phyloP scores from a whole-genome alignment of 2,888 invertebrate species.

The Ennomos fuscantarius region DNA sequence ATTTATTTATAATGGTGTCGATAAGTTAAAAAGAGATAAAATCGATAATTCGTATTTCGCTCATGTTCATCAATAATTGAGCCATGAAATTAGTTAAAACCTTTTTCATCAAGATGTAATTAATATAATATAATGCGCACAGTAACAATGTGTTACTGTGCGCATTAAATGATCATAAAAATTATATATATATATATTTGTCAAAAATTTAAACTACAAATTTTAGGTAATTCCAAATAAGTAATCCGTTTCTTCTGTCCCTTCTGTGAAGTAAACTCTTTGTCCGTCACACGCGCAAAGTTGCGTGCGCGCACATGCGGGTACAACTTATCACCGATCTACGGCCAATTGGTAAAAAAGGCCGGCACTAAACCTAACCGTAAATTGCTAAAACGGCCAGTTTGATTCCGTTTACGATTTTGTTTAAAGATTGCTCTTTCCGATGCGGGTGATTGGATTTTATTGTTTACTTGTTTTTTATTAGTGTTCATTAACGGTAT shows the following conservation, averaged over 20 bases:
- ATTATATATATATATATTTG: too few relatives aligned
- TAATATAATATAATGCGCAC: too few relatives aligned
- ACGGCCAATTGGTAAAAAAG: conserved; percentile 80
- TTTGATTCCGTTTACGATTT: conserved; percentile 78
- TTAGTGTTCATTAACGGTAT: conserved; percentile 50
- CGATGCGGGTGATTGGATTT: conserved; percentile 76
- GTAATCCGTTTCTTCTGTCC: background rate
- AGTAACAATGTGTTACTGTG: too few relatives aligned
- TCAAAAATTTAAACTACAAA: too few relatives aligned
- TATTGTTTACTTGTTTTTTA: conserved; percentile 57
- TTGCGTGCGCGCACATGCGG: conserved; percentile 82
- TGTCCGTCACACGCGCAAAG: conserved; percentile 35
- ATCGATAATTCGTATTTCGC: too few relatives aligned
- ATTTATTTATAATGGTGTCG: too few relatives aligned
- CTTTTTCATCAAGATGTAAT: too few relatives aligned
- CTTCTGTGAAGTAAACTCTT: conserved; percentile 24
- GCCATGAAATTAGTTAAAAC: too few relatives aligned
- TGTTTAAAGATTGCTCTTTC: conserved; percentile 74
- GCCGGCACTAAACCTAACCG: conserved; percentile 69
- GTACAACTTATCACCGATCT: conserved; percentile 74
- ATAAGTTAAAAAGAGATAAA: too few relatives aligned
- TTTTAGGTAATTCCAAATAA: too few relatives aligned
- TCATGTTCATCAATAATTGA: too few relatives aligned
- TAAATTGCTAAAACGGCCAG: conserved; percentile 80
- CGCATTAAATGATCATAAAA: too few relatives aligned